phyloP scores from a whole-genome alignment of 2,797 vertebrate genomes.

The Sebastes taczanowskii region DNA sequence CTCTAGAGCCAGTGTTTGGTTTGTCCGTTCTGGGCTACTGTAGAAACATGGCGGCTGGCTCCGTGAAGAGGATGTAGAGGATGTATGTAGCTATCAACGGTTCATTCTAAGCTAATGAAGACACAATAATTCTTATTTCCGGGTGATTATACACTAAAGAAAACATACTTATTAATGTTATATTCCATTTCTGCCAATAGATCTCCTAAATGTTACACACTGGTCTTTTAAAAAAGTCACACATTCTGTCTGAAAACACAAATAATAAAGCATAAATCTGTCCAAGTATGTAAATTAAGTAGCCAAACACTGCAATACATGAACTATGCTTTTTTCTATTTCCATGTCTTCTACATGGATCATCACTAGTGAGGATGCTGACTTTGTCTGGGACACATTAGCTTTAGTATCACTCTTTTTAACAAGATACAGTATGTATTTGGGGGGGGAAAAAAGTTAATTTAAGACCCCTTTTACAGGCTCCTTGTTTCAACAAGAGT shows the following conservation, averaged over 20 bases:
- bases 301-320: background rate
- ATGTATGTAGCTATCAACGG: too few species aligned
- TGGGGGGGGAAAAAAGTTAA: background rate
- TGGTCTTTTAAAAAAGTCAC: too few species aligned
- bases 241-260: background rate
- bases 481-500: background rate
- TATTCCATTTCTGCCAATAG: too few species aligned
- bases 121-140: too few species aligned
- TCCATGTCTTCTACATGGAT: background rate
- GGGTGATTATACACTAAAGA: too few species aligned
- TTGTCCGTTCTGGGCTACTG: too few species aligned
- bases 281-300: background rate
- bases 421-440: background rate
- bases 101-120: too few species aligned
- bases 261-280: background rate
- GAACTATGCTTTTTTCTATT: background rate
- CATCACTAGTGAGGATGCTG: background rate
- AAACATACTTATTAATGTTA: too few species aligned
- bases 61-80: too few species aligned
- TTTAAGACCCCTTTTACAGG: background rate
- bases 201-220: too few species aligned
- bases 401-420: background rate
- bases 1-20: too few species aligned
- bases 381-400: background rate
- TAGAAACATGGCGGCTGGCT: too few species aligned